Base-by-base conservation (phyloP, 2,797 vertebrate genomes). In the Malacoctenus gilli region DNA sequence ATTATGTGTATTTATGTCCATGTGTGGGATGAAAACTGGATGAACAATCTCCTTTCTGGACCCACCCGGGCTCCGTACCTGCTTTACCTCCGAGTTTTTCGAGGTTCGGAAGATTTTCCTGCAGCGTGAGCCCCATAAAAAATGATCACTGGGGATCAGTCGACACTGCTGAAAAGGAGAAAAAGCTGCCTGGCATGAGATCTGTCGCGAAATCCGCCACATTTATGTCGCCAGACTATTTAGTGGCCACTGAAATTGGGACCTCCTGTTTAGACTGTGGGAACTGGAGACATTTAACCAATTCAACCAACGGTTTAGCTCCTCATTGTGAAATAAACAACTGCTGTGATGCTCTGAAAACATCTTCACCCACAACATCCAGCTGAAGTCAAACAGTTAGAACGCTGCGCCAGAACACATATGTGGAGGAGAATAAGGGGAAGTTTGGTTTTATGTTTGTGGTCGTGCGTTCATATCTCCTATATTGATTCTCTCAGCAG, bases 201-300 rank as follows among this genome's bases (percentile, higher is more conserved):
- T 89, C 84, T 86, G 74, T 84, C 61, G 68, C 59, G 14, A 46
- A 54, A 58, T 65, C 51, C 25, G 82, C 68, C 50, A 83, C 60
- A 66, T 87, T 81, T 80, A 63, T 80, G 67, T 68, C 75, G 54
- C 76, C 55, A 23, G 80, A 77, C 61, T 78, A 72, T 87, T 75
- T 62, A 28, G 48, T 64, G 65, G 66, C 72, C 68, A 38, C 59
- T 76, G 59, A 86, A 85, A 84, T 75, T 80, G 62, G 64, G 76
- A 81, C 77, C 46, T 79, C 71, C 66, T 85, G 78, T 85, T 85
- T 62, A 56, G 69, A 70, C 69, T 83, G 75, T 83, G 85, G 69
- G 79, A 89, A 84, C 75, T 53, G 62, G 53, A 60, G 65, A 64
- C 49, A 68, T 50, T 44, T 43, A 47, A 60, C 35, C 35, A 38